Conservation (phyloP, 2,797 vertebrate genomes). For the Microcaecilia unicolor region DNA sequence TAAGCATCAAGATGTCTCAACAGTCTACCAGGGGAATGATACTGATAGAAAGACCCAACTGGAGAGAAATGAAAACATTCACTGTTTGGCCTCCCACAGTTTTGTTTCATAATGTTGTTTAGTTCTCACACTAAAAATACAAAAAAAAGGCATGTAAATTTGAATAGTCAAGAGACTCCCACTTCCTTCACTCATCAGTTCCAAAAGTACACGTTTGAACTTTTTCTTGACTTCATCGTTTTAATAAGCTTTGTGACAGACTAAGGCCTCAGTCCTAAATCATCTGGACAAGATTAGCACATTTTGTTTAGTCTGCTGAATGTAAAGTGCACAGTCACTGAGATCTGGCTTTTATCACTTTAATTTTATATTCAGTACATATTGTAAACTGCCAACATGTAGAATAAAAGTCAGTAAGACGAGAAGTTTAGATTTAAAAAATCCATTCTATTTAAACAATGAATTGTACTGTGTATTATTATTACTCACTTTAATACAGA, state of each 20-base stretch:
- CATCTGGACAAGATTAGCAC: constrained; percentile 9
- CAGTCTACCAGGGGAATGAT: constrained; percentile 21
- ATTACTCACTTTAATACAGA: background rate
- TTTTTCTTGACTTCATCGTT: background rate
- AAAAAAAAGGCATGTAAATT: background rate
- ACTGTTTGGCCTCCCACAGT: constrained; percentile 9
- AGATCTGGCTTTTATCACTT: background rate
- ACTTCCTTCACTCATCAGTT: background rate
- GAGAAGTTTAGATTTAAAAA: too few relatives aligned
- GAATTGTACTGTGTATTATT: background rate
- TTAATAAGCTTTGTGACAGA: background rate
- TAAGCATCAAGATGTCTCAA: constrained; percentile 13
- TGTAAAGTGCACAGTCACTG: constrained; percentile 9
- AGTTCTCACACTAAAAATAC: constrained; percentile 3
- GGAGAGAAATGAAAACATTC: constrained; percentile 28
- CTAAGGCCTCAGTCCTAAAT: constrained; percentile 1
- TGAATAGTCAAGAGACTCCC: background rate
- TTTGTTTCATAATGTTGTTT: constrained; percentile 1
- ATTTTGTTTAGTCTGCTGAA: constrained; percentile 21
- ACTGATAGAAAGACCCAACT: constrained; percentile 16
- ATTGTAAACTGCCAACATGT: constrained; percentile 1
- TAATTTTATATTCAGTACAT: background rate
- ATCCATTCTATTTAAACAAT: too few relatives aligned
- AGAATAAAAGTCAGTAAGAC: background rate
- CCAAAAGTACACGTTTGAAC: background rate